Conservation (phyloP, 2,113 vertebrate species). For the Promerops cafer region DNA sequence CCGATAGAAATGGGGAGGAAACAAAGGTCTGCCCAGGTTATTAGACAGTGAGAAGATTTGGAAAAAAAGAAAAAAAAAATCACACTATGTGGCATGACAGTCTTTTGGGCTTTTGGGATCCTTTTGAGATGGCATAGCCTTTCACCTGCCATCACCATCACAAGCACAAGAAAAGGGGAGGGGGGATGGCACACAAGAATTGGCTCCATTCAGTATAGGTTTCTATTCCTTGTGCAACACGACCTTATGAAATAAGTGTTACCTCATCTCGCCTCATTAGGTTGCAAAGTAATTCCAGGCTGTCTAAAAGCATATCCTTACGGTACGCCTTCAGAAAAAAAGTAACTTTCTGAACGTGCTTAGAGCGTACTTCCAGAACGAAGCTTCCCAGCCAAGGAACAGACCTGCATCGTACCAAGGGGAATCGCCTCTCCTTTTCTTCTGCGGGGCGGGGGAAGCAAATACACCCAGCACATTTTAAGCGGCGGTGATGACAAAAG, state of each 20-base stretch:
- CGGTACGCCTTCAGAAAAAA: fast-evolving
- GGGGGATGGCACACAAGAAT: neutral
- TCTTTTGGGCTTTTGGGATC: neutral
- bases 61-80: too few species aligned
- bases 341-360: fast-evolving
- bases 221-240: neutral
- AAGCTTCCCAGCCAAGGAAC: neutral
- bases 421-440: neutral
- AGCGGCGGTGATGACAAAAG: fast-evolving
- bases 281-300: neutral
- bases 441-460: fast-evolving
- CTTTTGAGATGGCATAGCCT: neutral
- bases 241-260: neutral
- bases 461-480: too few species aligned
- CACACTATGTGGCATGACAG: too few species aligned
- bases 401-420: fast-evolving
- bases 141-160: neutral
- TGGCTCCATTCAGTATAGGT: neutral
- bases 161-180: neutral
- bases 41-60: neutral
- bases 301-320: neutral
- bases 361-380: neutral
- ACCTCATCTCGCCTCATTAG: neutral
- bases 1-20: neutral
- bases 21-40: neutral